phyloP scores from a whole-genome alignment of 2,888 invertebrate species.

The Malthinus flaveolus region DNA sequence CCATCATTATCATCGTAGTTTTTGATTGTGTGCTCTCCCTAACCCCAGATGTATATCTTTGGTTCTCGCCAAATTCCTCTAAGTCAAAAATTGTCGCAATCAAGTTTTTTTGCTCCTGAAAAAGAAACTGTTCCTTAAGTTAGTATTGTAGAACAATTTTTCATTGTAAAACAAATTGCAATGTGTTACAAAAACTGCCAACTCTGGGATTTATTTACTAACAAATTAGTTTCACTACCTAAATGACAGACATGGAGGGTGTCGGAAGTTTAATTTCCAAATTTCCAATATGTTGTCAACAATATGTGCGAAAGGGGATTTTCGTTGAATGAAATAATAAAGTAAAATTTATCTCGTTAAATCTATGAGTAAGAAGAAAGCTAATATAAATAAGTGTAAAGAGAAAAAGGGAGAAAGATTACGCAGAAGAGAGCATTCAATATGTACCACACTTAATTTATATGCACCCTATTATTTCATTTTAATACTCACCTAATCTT shows the following conservation, averaged over 20 bases:
- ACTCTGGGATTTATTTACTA: not conserved
- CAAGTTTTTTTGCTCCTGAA: too few species aligned
- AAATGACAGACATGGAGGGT: slow-evolving; percentile 7
- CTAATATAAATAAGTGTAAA: not conserved
- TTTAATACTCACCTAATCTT: slow-evolving; percentile 25
- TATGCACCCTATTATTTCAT: slow-evolving; percentile 26
- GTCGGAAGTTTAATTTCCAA: slow-evolving; percentile 17
- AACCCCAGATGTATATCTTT: too few species aligned
- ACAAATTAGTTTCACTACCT: slow-evolving; percentile 8
- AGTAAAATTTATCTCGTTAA: slow-evolving; percentile 23
- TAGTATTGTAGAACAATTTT: too few species aligned
- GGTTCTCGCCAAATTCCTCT: too few species aligned
- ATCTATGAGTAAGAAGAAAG: slow-evolving; percentile 10
- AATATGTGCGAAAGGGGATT: slow-evolving; percentile 16
- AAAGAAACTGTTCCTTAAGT: too few species aligned
- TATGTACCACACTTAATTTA: slow-evolving; percentile 17
- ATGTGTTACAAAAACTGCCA: too few species aligned
- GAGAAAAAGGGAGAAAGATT: slow-evolving; percentile 10
- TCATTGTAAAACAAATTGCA: too few species aligned
- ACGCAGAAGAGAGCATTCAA: slow-evolving; percentile 11
- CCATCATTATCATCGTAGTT: too few species aligned
- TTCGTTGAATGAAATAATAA: slow-evolving; percentile 13
- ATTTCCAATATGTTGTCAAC: slow-evolving; percentile 21
- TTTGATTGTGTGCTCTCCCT: too few species aligned
- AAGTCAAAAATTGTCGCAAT: too few species aligned